Base-by-base conservation (phyloP, 2,113 vertebrate species). In the Melozone crissalis region DNA sequence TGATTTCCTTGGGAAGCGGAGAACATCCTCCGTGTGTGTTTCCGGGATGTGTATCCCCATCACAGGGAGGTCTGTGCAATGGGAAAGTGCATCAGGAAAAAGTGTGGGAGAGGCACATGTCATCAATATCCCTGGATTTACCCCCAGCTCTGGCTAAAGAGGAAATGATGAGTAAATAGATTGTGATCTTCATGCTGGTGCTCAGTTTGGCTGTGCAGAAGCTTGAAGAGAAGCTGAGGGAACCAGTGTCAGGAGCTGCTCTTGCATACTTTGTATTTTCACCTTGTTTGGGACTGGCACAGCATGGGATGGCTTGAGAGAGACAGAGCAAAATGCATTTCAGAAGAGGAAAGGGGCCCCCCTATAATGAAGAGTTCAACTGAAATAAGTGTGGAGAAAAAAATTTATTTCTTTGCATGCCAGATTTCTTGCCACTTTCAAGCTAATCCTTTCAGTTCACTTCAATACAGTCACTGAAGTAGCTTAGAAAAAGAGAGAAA, bases 391-490 rank as follows among this genome's bases (percentile, higher is more conserved):
- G 77, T 69, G 35, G 35, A 18, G 0, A 8, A 17, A 17, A 17
- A 27, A 31, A 22, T 4, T 49, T 79, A 67, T 92, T 96, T 92
- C 69, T 90, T 93, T 95, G 90, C 94, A 85, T 86, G 71, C 89
- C 84, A 68, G 87, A 95, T 96, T 96, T 96, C 79, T 86, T 91
- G 81, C 87, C 91, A 96, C 98, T 98, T 98, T 98, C 96, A 98
- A 98, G 97, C 93, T 97, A 96, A 95, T 97, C 92, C 97, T 98
- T 98, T 98, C 97, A 98, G 97, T 98, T 98, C 95, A 97, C 97
- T 98, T 98, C 98, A 98, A 93, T 98, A 95, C 91, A 96, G 96
- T 96, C 95, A 98, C 97, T 98, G 98, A 98, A 98, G 97, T 97
- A 97, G 96, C 96, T 97, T 90, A 97, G 97, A 97, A 97, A 96